phyloP scores from a whole-genome alignment of 1,140 invertebrate genomes.

The Anoplophora glabripennis region DNA sequence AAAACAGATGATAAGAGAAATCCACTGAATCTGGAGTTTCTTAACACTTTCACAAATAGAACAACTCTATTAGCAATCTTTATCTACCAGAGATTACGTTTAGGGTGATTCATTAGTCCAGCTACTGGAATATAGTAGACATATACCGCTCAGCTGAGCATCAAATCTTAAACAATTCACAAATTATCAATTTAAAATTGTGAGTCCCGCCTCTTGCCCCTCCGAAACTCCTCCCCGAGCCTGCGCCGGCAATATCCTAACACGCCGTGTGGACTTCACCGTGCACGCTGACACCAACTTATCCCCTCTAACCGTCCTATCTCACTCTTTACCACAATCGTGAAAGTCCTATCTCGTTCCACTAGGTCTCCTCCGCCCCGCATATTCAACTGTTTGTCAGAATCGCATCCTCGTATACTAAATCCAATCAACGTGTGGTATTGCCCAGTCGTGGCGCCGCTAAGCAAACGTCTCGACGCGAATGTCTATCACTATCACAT shows the following conservation, averaged over 20 bases:
- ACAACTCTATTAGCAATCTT: too few species aligned
- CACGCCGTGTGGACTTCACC: slow-evolving; percentile 29
- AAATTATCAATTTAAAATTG: slow-evolving; percentile 49
- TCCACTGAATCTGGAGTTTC: too few species aligned
- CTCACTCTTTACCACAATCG: slow-evolving; percentile 26
- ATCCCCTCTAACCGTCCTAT: slow-evolving; percentile 37
- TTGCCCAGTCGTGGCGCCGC: slow-evolving; percentile 52
- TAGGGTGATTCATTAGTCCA: slow-evolving; percentile 37
- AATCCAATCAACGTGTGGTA: slow-evolving; percentile 62
- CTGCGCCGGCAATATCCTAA: slow-evolving; percentile 36
- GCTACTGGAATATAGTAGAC: slow-evolving; percentile 40
- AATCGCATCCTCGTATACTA: slow-evolving; percentile 43
- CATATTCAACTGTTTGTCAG: slow-evolving; percentile 19
- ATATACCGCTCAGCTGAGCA: slow-evolving; percentile 44
- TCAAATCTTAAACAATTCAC: slow-evolving; percentile 50
- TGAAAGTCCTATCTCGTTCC: slow-evolving; percentile 27
- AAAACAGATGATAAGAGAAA: too few species aligned
- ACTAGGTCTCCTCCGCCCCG: slow-evolving; percentile 27
- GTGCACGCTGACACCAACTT: slow-evolving; percentile 30
- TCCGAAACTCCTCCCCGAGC: slow-evolving; percentile 42
- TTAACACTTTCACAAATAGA: too few species aligned
- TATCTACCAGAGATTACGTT: slow-evolving; percentile 16
- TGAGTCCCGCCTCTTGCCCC: slow-evolving; percentile 34
- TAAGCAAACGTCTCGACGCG: slow-evolving; percentile 43
- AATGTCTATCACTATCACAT: slow-evolving; percentile 47